Evolutionary conservation across 1,140 invertebrate species (phyloP), one percentile per base, ranked within the genome.

Genomic region (Chironomus tepperi): DNA sequence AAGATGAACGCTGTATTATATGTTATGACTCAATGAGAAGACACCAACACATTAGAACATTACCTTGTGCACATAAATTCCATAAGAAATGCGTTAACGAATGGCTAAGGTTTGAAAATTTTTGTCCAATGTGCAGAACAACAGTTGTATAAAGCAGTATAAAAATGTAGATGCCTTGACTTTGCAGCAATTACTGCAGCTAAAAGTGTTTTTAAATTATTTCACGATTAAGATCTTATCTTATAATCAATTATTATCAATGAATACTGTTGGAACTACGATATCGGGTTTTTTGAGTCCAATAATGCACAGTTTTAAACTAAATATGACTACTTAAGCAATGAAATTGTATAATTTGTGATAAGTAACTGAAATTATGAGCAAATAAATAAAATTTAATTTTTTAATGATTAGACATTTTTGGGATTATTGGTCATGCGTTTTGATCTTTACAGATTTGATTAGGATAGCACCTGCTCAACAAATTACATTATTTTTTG

Each of bases 21-120:
- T 70, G 65, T 12, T 18, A 10, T 21, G 65, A 70, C 6, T 19
- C 16, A 7, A 70, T 70, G 65, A 70, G 19, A 70, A 18, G 65
- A 70, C 18, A 9, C 7, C 65, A 70, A 18, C 5, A 16, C 3
- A 0, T 70, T 10, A 70, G n/a, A 8, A 70, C 16, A 6, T 70
- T 70, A 70, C 65, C 65, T 21, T 70, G 65, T 70, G 65, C 19
- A 10, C 65, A 70, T 70, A 70, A 70, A 19, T 70, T 70, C 19
- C 65, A 70, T 70, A 18, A 21, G 18, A 70, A 70, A 21, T 70
- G 65, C 18, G 18, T 70, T 19, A 21, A 7, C 1, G 7, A 7
- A 18, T 70, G 65, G 65, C 10, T 70, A 10, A 18, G 65, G 18
- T 70, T 19, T 21, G 65, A 70, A 70, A 19, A 70, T 70, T 70